Evolutionary conservation across 1,140 invertebrate species (phyloP), one percentile per base, ranked within the genome.

Genomic region (Philopotamus ludificatus): DNA sequence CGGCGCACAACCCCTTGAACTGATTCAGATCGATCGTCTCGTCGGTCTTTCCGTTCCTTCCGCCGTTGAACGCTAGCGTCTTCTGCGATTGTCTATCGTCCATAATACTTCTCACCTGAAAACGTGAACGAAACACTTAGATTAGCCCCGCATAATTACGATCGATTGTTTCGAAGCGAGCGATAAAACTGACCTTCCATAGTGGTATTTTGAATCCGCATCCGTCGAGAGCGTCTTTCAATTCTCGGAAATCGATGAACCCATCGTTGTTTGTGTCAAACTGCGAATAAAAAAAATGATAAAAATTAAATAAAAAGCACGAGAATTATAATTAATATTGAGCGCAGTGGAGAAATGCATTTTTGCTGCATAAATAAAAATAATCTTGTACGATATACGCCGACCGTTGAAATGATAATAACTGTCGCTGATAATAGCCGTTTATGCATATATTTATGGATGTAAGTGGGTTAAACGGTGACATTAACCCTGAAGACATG

Each of bases 141-240:
- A n/a, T n/a, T n/a, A n/a, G n/a, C n/a, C n/a, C n/a, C n/a, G n/a
- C n/a, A n/a, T n/a, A n/a, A n/a, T n/a, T n/a, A n/a, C n/a, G n/a
- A n/a, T n/a, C n/a, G n/a, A n/a, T n/a, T n/a, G n/a, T n/a, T n/a
- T n/a, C n/a, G n/a, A n/a, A n/a, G n/a, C n/a, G 25, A 15, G 20
- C 26, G 21, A 60, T 16, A 34, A n/a, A n/a, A n/a, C 9, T 72
- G 61, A 81, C 79, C 81, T 93, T 86, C 85, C 93, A 98, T 54
- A 92, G 92, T 26, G 95, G 93, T 70, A 98, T 84, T 82, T 97
- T 97, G 76, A 97, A 92, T 16, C 94, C 94, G 70, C 91, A 91
- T 57, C 88, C 80, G 72, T 95, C 91, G n/a, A 99, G 80, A 0
- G 94, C 95, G 49, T 87, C 87, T 73, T 94, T 92, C 22, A 98